phyloP scores from a whole-genome alignment of 2,797 vertebrate genomes.

The Peromyscus eremicus region DNA sequence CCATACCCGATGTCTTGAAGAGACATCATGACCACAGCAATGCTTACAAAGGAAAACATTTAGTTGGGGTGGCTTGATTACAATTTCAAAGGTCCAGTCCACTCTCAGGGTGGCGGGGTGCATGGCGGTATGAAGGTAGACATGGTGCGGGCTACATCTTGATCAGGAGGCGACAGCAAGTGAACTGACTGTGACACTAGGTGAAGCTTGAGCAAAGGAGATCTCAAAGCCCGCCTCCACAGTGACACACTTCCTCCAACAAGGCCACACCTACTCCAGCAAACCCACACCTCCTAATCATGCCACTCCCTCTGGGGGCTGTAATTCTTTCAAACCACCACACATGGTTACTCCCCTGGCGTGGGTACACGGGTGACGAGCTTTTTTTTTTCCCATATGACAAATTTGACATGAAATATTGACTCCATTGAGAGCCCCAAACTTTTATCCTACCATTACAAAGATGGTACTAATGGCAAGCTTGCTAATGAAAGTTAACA shows the following conservation, averaged over 20 bases:
- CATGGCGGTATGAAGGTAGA: not conserved
- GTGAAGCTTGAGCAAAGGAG: not conserved
- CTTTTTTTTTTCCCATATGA: not conserved
- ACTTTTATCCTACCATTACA: too few species aligned
- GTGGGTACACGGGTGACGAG: not conserved
- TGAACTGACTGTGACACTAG: not conserved
- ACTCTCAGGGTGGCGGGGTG: not conserved
- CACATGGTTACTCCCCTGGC: not conserved
- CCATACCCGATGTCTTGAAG: not conserved
- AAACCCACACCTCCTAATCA: not conserved
- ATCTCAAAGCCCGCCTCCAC: not conserved
- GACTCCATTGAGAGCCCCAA: not conserved
- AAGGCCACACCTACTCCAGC: not conserved
- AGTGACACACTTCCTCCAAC: not conserved
- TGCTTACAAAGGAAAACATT: not conserved
- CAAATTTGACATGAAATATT: not conserved
- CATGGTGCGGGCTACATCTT: not conserved
- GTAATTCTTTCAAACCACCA: not conserved
- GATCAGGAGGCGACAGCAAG: not conserved
- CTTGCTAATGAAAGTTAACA: not conserved
- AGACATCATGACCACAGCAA: not conserved
- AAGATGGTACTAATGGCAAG: too few species aligned
- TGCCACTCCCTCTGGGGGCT: not conserved
- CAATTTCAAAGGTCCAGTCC: not conserved
- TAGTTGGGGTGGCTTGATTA: not conserved